These are phyloP conservation scores for Rhagonycha fulva DNA, from an alignment of 2,888 invertebrate genomes.

Conservation along the genomic window DNA sequence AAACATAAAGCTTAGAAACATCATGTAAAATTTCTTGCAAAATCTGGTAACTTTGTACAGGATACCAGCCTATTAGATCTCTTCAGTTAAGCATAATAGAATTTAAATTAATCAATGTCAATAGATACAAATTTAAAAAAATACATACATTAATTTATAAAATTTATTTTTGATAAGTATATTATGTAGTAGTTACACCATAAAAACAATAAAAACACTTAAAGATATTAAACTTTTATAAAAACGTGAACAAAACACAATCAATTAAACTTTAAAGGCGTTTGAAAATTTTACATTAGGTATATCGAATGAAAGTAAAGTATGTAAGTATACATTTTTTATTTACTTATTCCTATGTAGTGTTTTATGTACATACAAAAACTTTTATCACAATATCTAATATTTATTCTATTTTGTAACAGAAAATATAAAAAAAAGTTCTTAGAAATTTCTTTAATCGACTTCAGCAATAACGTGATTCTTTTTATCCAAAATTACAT, in stretches of 20 bases:
- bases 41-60: too few relatives aligned
- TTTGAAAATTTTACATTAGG: not conserved
- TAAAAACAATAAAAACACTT: not conserved
- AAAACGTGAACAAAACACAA: not conserved
- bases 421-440: not conserved
- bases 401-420: not conserved
- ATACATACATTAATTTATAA: not conserved
- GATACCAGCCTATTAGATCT: too few relatives aligned
- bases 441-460: not conserved
- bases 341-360: not conserved
- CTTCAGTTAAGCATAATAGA: too few relatives aligned
- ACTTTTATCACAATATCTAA: slow-evolving; percentile 13
- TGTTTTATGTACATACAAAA: slow-evolving; percentile 12
- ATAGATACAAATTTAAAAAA: not conserved
- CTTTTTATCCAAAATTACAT: not conserved
- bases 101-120: too few relatives aligned
- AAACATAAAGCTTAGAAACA: too few relatives aligned
- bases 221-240: not conserved
- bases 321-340: not conserved
- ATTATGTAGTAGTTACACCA: not conserved
- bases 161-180: not conserved
- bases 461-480: not conserved
- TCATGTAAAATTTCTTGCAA: too few relatives aligned
- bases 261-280: not conserved
- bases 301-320: not conserved